Conservation (phyloP, 2,113 vertebrate species). For the Nycticryphes semicollaris region DNA sequence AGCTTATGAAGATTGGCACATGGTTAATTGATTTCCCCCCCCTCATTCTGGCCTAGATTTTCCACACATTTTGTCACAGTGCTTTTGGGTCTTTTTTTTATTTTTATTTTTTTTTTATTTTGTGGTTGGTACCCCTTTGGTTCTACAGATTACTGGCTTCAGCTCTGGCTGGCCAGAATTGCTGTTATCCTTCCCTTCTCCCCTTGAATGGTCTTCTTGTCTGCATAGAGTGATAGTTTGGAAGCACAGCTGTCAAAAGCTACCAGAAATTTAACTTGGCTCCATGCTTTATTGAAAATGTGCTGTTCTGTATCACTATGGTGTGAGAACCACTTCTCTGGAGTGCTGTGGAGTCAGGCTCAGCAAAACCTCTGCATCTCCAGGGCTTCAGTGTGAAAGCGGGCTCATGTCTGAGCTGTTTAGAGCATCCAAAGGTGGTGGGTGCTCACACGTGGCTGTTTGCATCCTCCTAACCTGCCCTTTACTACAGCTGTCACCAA, state of each 20-base stretch:
- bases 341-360: neutral
- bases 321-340: neutral
- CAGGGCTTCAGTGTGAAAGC: rapidly evolving
- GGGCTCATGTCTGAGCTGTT: neutral
- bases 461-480: neutral
- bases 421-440: neutral
- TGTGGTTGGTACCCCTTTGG: neutral
- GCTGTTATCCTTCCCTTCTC: neutral
- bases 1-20: neutral
- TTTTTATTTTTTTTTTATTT: too few species aligned
- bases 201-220: neutral
- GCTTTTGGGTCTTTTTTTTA: neutral
- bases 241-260: neutral
- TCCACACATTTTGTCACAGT: neutral
- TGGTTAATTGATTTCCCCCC: neutral
- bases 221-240: neutral
- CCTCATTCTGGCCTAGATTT: neutral
- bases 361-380: neutral
- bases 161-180: neutral
- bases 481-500: neutral
- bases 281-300: neutral
- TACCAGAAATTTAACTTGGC: neutral
- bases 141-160: neutral
- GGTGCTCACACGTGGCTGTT: neutral
- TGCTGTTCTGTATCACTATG: neutral